A percentile compares a stretch with the other conserved stretches of the same genome.
These are phyloP conservation scores for Chondrilla cf. caribensis DNA, from an alignment of 37 sponge, comb jelly and placozoan species.

Conservation along the genomic window DNA sequence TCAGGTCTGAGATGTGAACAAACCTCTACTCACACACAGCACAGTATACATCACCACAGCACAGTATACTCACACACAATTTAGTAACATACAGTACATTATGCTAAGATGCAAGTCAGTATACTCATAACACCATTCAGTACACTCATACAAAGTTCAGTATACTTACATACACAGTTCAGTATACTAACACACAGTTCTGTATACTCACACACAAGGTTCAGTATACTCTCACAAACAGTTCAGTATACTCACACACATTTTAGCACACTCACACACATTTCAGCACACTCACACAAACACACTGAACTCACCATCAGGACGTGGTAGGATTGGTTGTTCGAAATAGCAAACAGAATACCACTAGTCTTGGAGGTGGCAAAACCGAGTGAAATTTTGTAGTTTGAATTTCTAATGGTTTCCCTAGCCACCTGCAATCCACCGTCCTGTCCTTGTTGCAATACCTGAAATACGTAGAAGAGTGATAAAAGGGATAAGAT, in stretches of 20 bases:
- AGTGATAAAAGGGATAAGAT: too few relatives aligned
- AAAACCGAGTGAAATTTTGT: background rate
- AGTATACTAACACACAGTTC: background rate
- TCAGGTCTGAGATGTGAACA: too few relatives aligned
- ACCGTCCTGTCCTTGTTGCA: background rate
- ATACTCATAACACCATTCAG: background rate
- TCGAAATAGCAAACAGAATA: background rate
- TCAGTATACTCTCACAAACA: background rate
- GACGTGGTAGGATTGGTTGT: background rate
- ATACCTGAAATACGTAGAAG: background rate
- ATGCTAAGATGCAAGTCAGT: too few relatives aligned
- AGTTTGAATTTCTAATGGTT: background rate
- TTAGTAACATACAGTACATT: too few relatives aligned
- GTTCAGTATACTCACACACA: background rate
- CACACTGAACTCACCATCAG: background rate
- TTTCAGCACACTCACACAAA: background rate
- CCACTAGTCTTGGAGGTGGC: background rate
- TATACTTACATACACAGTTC: background rate
- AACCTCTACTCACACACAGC: too few relatives aligned
- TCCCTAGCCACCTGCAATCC: background rate
- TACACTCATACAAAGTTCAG: slow-evolving; percentile 4
- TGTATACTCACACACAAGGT: slow-evolving; percentile 13
- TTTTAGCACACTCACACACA: background rate
- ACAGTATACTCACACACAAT: too few relatives aligned
- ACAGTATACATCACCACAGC: too few relatives aligned